phyloP scores from a whole-genome alignment of 2,113 vertebrate species.

The Colossoma macropomum region DNA sequence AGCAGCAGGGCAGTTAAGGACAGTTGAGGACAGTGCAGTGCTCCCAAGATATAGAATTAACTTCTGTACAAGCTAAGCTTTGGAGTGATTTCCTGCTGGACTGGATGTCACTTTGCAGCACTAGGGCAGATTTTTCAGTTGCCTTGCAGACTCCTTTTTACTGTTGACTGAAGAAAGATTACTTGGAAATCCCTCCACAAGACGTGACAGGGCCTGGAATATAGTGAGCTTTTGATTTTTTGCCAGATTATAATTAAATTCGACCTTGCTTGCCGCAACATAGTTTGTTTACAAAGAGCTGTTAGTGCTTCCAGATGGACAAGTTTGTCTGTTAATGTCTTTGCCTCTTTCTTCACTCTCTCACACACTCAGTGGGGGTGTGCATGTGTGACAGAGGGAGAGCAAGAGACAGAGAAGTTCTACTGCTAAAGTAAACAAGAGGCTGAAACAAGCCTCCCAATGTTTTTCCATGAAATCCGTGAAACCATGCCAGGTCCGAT shows the following conservation, averaged over 20 bases:
- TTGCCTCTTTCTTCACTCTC: background rate
- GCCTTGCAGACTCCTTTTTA: background rate
- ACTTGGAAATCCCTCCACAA: background rate
- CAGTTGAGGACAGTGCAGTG: background rate
- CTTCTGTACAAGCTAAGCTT: background rate
- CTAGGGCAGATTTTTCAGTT: background rate
- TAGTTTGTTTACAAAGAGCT: background rate
- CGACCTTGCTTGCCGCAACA: background rate
- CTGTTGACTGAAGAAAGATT: background rate
- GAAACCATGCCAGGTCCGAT: conserved; percentile 34
- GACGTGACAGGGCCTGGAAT: background rate
- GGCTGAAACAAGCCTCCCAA: conserved; percentile 22
- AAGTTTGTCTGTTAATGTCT: background rate
- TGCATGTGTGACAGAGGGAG: conserved; percentile 25
- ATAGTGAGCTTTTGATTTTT: background rate
- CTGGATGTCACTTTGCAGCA: too few relatives aligned
- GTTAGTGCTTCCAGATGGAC: background rate
- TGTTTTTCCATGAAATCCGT: conserved; percentile 43
- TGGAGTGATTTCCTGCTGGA: too few relatives aligned
- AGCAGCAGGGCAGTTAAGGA: too few relatives aligned
- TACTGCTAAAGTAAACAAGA: conserved; percentile 36
- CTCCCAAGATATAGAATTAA: too few relatives aligned
- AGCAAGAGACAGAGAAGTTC: background rate
- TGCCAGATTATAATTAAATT: background rate
- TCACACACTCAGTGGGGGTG: background rate